Percentiles rank a stretch among this genome's conserved stretches.
phyloP scores from a whole-genome alignment of 2,888 invertebrate species.

The Apoda limacodes region DNA sequence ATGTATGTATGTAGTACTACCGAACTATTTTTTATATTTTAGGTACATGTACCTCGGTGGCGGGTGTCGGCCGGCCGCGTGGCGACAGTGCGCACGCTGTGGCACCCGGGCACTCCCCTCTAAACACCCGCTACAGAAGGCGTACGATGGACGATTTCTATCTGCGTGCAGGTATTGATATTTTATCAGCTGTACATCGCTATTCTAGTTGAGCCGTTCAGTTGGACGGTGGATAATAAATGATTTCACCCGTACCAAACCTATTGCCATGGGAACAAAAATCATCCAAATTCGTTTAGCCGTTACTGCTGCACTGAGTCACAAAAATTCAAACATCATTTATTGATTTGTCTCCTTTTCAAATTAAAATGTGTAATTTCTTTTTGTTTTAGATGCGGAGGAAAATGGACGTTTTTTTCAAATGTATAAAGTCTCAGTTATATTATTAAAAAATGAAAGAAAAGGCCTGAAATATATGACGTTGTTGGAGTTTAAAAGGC shows the following conservation, averaged over 20 bases:
- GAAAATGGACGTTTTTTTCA: constrained; percentile 64
- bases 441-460: too few species aligned
- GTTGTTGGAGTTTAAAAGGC: too few species aligned
- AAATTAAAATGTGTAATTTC: constrained; percentile 2
- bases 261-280: too few species aligned
- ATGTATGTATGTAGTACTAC: background rate
- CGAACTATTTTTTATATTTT: background rate
- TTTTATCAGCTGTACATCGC: too few species aligned
- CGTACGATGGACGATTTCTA: constrained; percentile 41
- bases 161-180: constrained; percentile 41
- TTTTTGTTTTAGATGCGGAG: constrained; percentile 64
- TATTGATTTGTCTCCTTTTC: too few species aligned
- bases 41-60: constrained; percentile 61
- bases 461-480: too few species aligned
- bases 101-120: constrained; percentile 40
- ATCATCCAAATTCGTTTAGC: background rate
- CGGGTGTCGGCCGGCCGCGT: constrained; percentile 31
- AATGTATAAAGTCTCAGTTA: constrained; percentile 41
- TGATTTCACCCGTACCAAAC: background rate
- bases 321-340: background rate
- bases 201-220: too few species aligned
- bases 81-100: constrained; percentile 48
- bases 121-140: constrained; percentile 38
- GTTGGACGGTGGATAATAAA: background rate
- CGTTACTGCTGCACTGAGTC: background rate